Conservation (phyloP, 1,140 invertebrate genomes). For the Calycopis cecrops region DNA sequence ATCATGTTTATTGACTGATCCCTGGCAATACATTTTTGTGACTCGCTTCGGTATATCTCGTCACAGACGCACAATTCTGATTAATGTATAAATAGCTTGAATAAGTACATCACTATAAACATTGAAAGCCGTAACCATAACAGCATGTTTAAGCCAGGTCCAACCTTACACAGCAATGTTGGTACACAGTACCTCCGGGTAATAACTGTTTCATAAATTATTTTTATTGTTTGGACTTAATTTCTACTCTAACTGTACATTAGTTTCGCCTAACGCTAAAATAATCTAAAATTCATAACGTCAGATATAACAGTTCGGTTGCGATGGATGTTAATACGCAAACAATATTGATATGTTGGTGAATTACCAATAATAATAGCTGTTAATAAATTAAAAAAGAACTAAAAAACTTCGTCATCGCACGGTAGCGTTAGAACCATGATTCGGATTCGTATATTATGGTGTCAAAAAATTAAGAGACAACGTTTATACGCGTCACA, state of each 20-base stretch:
- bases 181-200: constrained; percentile 66
- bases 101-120: constrained; percentile 69
- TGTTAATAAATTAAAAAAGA: constrained; percentile 54
- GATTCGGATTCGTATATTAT: constrained; percentile 40
- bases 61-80: constrained; percentile 46
- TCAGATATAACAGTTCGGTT: constrained; percentile 55
- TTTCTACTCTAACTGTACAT: constrained; percentile 76
- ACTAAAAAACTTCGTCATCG: constrained; percentile 55
- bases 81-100: constrained; percentile 42
- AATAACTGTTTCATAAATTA: constrained; percentile 66
- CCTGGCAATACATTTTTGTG: constrained; percentile 75
- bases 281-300: constrained; percentile 74
- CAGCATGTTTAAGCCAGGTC: constrained; percentile 62
- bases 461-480: constrained; percentile 53
- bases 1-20: constrained; percentile 77
- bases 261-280: constrained; percentile 76
- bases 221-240: constrained; percentile 71
- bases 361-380: constrained; percentile 44
- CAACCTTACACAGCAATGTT: constrained; percentile 48
- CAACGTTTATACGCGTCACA: constrained; percentile 56
- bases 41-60: constrained; percentile 49
- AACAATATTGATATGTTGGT: constrained; percentile 59
- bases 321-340: constrained; percentile 53
- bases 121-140: constrained; percentile 68
- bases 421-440: constrained; percentile 55